Evolutionary conservation across 2,113 vertebrate genomes (phyloP).

Genomic region (Macrotis lagotis): DNA sequence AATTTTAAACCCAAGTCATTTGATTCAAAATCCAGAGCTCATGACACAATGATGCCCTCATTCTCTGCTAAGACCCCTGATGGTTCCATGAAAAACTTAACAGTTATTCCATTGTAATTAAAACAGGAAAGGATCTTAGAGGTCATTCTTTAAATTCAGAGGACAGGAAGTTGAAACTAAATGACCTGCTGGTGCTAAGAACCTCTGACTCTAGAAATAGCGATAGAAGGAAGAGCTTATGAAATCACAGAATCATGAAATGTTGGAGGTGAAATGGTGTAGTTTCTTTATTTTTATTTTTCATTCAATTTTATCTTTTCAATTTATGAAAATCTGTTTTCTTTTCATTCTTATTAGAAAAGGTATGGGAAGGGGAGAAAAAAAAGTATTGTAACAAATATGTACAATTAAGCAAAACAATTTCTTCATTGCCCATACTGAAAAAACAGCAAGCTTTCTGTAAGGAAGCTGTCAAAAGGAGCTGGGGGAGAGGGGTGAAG

Average conservation of each 20-base stretch:
- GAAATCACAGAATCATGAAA: background rate
- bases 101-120: background rate
- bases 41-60: background rate
- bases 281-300: background rate
- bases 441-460: background rate
- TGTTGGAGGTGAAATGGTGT: background rate
- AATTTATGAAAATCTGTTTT: background rate
- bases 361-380: background rate
- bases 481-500: background rate
- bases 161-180: background rate
- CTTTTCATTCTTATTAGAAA: background rate
- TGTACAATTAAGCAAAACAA: background rate
- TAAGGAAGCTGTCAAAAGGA: background rate
- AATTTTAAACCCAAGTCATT: background rate
- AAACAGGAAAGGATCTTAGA: background rate
- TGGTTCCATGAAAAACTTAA: background rate
- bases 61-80: background rate
- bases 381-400: background rate
- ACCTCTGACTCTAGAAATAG: background rate
- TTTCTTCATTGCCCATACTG: background rate
- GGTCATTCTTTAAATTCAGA: background rate
- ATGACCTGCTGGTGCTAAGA: background rate
- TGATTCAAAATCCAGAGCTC: background rate
- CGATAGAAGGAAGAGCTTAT: background rate
- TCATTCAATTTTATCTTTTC: background rate